Evolutionary conservation across 2,888 invertebrate genomes (phyloP), one percentile per base, ranked within the genome.

Genomic region (Cataglyphis albicans): DNA sequence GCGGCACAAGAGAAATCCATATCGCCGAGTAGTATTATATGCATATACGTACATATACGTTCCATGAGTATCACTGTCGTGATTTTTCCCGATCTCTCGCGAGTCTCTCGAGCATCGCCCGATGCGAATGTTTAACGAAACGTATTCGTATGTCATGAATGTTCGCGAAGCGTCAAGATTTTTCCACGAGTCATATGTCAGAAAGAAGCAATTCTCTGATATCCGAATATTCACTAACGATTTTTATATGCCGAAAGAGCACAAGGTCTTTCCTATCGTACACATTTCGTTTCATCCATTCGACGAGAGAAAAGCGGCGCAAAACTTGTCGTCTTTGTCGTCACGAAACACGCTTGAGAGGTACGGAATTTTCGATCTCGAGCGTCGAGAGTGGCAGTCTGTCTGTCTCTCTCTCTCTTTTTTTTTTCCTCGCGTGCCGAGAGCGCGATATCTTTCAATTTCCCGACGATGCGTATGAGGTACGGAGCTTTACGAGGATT

Each of bases 381-480:
- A 12, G 12, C 44, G 82, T 80, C 68, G 61, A 82, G 64, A 68
- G 72, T 48, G 63, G 29, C 32, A 59, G 80, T 72, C 44, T 32
- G 9, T 52, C 75, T 38, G 25, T 61, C 25, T 32, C 18, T 35
- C 44, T 48, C 7, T 44, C 44, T 21, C 38, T 59, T 10, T 21
- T 25, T 35, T 35, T 59, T 68, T 35, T 12, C 48, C 29, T 68
- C 59, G 44, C 44, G 59, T 59, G 76, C 63, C 81, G 70, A 74
- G 73, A 55, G 61, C 44, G 70, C 84, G 87, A 88, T 90, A 89
- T 91, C 91, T 90, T 92, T 91, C 88, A 91, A 91, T 91, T 92
- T 90, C 89, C 89, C 84, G 85, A 76, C 85, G 89, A 86, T 87
- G 90, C 88, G 88, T 90, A 89, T 87, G 91, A 90, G 88, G 88